These are phyloP conservation scores for Euborellia annulipes DNA, from an alignment of 1,140 invertebrate species.

Conservation along the genomic window DNA sequence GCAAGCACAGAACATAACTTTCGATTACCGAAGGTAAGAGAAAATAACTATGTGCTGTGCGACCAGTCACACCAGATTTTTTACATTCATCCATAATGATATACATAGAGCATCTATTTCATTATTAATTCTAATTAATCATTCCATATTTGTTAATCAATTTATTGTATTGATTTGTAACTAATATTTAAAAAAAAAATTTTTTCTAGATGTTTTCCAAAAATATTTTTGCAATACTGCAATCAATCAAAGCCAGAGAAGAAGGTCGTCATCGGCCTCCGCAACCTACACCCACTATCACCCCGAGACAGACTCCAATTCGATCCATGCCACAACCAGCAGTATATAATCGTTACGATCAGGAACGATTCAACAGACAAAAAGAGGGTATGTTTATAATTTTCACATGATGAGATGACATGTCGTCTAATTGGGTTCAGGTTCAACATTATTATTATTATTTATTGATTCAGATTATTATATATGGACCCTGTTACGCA, in stretches of 20 bases:
- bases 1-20: no score
- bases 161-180: not conserved
- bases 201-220: conserved; percentile 64
- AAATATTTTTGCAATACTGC: conserved; percentile 81
- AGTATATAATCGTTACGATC: conserved; percentile 94
- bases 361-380: conserved; percentile 83
- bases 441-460: no score
- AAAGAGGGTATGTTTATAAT: conserved; percentile 67
- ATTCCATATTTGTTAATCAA: no score
- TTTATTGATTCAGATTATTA: no score
- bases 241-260: conserved; percentile 82
- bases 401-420: conserved; percentile 1
- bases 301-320: conserved; percentile 49
- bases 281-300: conserved; percentile 41
- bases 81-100: no score
- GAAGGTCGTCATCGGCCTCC: conserved; percentile 54
- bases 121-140: no score
- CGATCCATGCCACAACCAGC: conserved; percentile 48
- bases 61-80: no score
- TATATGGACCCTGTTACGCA: no score
- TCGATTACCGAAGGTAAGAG: no score
- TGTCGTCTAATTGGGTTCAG: no score
- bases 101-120: no score
- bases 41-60: no score
- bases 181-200: conserved; percentile 27